Conservation (phyloP, 2,113 vertebrate genomes). For the Salvelinus fontinalis region DNA sequence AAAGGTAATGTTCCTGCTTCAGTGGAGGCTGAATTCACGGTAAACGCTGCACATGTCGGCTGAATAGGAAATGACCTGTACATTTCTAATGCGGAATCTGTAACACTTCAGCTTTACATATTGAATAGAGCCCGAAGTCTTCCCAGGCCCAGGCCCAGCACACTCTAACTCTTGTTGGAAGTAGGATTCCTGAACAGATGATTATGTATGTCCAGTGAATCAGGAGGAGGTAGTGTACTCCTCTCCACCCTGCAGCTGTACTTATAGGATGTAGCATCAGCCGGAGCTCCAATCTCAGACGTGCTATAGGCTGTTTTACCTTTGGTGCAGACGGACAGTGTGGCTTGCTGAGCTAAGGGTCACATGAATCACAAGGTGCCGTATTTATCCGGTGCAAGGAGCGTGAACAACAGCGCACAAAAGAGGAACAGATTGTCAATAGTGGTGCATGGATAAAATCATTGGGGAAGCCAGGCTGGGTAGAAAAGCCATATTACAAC, state of each 20-base stretch:
- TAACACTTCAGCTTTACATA: too few relatives aligned
- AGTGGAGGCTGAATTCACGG: too few relatives aligned
- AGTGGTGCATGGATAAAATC: too few relatives aligned
- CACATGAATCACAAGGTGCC: conserved; percentile 66
- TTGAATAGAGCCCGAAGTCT: too few relatives aligned
- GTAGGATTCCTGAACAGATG: conserved; percentile 48
- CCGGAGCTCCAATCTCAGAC: conserved; percentile 50
- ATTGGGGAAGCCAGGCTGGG: too few relatives aligned
- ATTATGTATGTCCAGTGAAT: conserved; percentile 61
- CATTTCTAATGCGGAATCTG: too few relatives aligned
- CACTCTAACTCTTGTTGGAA: conserved; percentile 39
- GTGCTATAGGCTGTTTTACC: conserved; percentile 47
- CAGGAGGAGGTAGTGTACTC: conserved; percentile 24
- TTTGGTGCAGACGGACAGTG: conserved; percentile 43
- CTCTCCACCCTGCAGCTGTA: conserved; percentile 53
- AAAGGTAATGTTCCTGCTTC: too few relatives aligned
- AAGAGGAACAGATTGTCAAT: conserved; percentile 53
- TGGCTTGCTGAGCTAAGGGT: not conserved
- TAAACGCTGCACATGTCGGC: too few relatives aligned
- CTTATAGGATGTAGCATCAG: conserved; percentile 53
- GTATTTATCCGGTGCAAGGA: conserved; percentile 71
- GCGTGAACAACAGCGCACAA: conserved; percentile 63
- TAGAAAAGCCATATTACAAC: too few relatives aligned
- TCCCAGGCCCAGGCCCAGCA: too few relatives aligned
- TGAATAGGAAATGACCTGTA: too few relatives aligned